phyloP scores from a whole-genome alignment of 2,888 invertebrate genomes.

The Iphiclides podalirius region DNA sequence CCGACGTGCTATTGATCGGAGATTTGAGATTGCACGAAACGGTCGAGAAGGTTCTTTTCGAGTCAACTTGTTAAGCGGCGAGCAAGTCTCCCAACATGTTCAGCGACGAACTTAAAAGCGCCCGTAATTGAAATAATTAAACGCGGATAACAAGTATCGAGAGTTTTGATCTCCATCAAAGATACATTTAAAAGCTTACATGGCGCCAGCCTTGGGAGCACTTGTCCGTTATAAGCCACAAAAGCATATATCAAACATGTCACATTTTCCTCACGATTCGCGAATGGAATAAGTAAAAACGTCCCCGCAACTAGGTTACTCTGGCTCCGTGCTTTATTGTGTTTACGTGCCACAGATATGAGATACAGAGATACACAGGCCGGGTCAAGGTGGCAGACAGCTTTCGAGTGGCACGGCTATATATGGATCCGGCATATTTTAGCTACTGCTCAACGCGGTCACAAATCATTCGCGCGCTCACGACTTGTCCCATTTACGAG shows the following conservation, averaged over 20 bases:
- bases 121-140: neutral
- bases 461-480: slow-evolving; percentile 49
- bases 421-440: slow-evolving; percentile 60
- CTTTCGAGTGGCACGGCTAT: slow-evolving; percentile 67
- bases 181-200: neutral
- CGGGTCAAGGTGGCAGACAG: slow-evolving; percentile 74
- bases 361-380: slow-evolving; percentile 55
- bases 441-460: slow-evolving; percentile 56
- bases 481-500: slow-evolving; percentile 57
- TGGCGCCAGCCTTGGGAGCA: slow-evolving; percentile 18
- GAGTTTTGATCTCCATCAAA: neutral
- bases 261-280: slow-evolving; percentile 39
- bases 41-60: slow-evolving; percentile 33
- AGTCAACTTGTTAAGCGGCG: neutral
- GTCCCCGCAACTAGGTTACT: slow-evolving; percentile 66
- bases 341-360: slow-evolving; percentile 76
- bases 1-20: slow-evolving; percentile 37
- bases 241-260: slow-evolving; percentile 23
- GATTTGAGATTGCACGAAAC: slow-evolving; percentile 49
- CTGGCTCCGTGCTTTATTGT: slow-evolving; percentile 71
- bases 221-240: slow-evolving; percentile 4
- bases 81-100: neutral
- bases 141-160: neutral
- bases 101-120: neutral
- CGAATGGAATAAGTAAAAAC: slow-evolving; percentile 64